A percentile compares a stretch with the other conserved stretches of the same genome.
Conservation (phyloP, 2,888 invertebrate species). For the Heliothis peltigera region DNA sequence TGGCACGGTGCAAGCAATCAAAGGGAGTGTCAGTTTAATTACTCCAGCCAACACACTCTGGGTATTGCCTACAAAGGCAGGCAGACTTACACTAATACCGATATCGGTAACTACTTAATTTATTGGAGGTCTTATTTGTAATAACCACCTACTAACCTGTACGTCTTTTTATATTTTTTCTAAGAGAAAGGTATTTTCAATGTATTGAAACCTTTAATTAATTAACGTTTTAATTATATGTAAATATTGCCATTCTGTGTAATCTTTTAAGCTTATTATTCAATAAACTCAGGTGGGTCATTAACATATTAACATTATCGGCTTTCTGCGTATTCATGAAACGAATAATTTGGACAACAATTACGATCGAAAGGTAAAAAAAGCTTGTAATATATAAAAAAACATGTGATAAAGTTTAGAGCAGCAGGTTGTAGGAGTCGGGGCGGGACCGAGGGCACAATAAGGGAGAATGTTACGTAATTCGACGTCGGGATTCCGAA, state of each 20-base stretch:
- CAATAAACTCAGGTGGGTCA: no score
- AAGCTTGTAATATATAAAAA: conserved; percentile 47
- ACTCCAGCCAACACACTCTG: conserved; percentile 7
- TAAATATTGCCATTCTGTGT: no score
- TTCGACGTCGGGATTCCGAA: conserved; percentile 46
- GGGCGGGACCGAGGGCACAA: conserved; percentile 35
- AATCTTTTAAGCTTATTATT: no score
- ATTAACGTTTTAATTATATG: no score
- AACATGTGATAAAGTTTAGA: conserved; percentile 45
- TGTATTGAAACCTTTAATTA: no score
- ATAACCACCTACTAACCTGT: conserved; percentile 1
- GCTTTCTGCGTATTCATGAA: no score
- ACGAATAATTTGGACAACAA: neutral
- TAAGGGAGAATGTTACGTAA: conserved; percentile 60
- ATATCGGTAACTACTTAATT: conserved; percentile 38
- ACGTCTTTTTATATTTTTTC: no score
- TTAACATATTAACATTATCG: no score
- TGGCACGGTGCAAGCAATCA: conserved; percentile 39
- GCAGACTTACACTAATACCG: conserved; percentile 7
- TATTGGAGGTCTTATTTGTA: conserved; percentile 16
- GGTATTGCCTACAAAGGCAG: conserved; percentile 26
- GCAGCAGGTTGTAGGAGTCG: conserved; percentile 27
- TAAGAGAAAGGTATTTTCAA: no score
- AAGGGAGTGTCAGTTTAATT: conserved; percentile 35
- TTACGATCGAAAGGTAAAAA: conserved; percentile 34